Evolutionary conservation across 2,888 invertebrate species (phyloP).

Genomic region (Amiota communis): DNA sequence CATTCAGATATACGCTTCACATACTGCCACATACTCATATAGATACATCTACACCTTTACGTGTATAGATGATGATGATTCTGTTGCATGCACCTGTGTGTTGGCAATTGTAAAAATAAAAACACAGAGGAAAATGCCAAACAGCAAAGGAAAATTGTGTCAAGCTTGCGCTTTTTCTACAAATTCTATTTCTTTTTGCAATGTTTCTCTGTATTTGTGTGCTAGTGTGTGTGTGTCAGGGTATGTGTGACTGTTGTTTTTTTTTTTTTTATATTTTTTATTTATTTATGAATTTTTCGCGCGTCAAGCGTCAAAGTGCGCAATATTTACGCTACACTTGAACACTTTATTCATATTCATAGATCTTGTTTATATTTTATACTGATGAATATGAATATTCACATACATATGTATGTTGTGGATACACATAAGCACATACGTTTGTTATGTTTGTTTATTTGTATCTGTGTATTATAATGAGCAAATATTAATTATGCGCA

Average conservation of each 20-base stretch:
- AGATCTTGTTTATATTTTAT: not conserved
- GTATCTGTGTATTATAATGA: slow-evolving; percentile 38
- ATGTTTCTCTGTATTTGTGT: not conserved
- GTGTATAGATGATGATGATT: no score
- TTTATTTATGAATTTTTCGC: slow-evolving; percentile 10
- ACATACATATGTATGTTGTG: not conserved
- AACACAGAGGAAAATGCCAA: not conserved
- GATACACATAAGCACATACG: not conserved
- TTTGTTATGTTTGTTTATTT: not conserved
- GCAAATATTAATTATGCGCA: slow-evolving; percentile 51
- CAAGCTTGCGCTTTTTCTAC: slow-evolving; percentile 9
- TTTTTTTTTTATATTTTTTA: not conserved
- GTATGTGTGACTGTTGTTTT: not conserved
- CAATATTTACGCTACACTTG: slow-evolving; percentile 28
- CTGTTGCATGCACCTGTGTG: not conserved
- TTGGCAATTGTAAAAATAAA: not conserved
- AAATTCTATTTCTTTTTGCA: not conserved
- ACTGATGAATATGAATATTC: not conserved
- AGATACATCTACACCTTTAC: no score
- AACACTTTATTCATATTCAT: slow-evolving; percentile 28
- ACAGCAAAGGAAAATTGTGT: not conserved
- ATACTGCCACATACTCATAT: no score
- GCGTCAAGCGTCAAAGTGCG: slow-evolving; percentile 28
- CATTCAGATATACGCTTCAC: no score
- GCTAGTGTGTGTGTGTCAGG: not conserved